Evolutionary conservation across 2,797 vertebrate species (phyloP).

Genomic region (Propithecus deckenii): DNA sequence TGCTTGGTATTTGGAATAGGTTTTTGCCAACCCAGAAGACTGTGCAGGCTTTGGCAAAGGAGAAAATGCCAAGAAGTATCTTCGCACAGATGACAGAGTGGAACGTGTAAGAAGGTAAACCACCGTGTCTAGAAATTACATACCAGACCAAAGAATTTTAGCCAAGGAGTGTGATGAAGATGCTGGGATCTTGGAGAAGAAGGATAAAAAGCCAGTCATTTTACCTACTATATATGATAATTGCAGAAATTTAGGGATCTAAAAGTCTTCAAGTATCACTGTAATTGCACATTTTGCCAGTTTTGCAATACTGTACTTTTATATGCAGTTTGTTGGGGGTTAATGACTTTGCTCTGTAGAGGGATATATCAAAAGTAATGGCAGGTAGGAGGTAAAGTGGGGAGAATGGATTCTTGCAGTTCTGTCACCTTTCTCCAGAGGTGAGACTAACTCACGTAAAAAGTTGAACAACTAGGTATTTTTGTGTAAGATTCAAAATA

Average conservation of each 20-base stretch:
- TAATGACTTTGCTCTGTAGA: neutral
- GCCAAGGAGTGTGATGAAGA: neutral
- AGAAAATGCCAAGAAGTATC: slow-evolving; percentile 85
- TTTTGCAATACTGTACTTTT: neutral
- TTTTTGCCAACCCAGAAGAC: slow-evolving; percentile 91
- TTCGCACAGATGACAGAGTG: slow-evolving; percentile 87
- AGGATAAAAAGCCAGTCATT: neutral
- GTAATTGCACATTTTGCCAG: neutral
- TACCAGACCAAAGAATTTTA: neutral
- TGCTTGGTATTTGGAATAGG: slow-evolving; percentile 81
- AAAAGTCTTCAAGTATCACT: neutral
- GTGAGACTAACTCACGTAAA: neutral
- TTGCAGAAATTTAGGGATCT: neutral
- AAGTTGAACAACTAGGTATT: neutral
- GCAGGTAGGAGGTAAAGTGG: neutral
- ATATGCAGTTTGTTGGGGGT: neutral
- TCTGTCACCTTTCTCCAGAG: neutral
- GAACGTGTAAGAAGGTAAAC: slow-evolving; percentile 91
- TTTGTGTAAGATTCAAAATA: slow-evolving; percentile 11
- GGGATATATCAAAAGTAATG: neutral
- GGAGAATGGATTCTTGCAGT: neutral
- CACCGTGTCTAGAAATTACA: neutral
- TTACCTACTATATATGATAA: neutral
- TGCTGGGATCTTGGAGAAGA: neutral
- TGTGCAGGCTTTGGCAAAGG: slow-evolving; percentile 70